Percentiles rank a stretch among this genome's conserved stretches.
Evolutionary conservation across 2,113 vertebrate species (phyloP).

Genomic region (Numenius arquata): DNA sequence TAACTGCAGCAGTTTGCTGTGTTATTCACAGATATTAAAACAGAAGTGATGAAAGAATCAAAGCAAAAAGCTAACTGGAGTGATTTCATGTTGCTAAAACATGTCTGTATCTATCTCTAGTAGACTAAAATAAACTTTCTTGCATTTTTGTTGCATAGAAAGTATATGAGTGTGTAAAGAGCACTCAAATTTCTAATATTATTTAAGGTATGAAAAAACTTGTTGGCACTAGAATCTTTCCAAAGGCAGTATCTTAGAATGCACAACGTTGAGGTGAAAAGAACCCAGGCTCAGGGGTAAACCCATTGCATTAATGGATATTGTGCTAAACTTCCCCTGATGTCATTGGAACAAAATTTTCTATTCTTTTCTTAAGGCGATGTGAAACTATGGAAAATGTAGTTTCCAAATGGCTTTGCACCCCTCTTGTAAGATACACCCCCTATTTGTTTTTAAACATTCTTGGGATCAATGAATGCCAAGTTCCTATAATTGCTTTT

Average conservation of each 20-base stretch:
- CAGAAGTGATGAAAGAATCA: not conserved
- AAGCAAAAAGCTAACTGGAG: not conserved
- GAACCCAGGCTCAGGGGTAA: not conserved
- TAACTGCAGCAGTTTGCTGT: not conserved
- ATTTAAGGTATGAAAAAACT: not conserved
- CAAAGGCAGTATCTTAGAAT: not conserved
- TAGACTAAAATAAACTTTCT: not conserved
- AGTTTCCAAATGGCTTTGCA: constrained; percentile 41
- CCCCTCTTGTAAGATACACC: not conserved
- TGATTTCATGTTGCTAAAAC: not conserved
- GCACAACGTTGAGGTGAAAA: not conserved
- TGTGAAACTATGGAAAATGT: not conserved
- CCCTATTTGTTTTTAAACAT: not conserved
- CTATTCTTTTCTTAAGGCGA: not conserved
- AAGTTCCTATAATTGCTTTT: not conserved
- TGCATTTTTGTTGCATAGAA: not conserved
- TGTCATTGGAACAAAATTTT: not conserved
- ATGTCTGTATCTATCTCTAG: not conserved
- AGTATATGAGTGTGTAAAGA: not conserved
- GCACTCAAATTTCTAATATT: not conserved
- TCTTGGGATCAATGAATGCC: not conserved
- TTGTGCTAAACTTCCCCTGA: not conserved
- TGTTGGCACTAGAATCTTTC: not conserved
- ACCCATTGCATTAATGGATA: not conserved
- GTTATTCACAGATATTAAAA: not conserved